Evolutionary conservation across 2,888 invertebrate species (phyloP).

Genomic region (Seira ritae): DNA sequence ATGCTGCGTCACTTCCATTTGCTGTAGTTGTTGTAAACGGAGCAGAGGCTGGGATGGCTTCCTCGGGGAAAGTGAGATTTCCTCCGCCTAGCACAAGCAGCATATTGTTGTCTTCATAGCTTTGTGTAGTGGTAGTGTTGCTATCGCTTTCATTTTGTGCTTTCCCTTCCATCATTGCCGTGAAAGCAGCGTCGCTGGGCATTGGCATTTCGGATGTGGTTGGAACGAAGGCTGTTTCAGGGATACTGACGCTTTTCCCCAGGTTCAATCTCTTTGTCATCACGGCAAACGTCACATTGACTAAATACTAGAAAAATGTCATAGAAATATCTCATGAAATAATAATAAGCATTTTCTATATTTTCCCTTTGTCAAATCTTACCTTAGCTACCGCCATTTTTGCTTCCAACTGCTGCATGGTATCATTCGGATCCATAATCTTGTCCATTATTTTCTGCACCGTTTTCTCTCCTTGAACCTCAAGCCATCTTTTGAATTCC

Average conservation of each 20-base stretch:
- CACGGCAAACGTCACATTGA: slow-evolving; percentile 46
- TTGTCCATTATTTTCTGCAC: slow-evolving; percentile 45
- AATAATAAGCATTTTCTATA: too few species aligned
- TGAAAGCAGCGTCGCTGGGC: not conserved
- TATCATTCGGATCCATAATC: slow-evolving; percentile 39
- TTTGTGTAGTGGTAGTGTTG: not conserved
- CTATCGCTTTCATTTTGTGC: not conserved
- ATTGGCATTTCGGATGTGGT: slow-evolving; percentile 5
- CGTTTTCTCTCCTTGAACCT: slow-evolving; percentile 21
- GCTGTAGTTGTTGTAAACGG: not conserved
- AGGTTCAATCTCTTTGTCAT: slow-evolving; percentile 28
- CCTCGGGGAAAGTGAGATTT: not conserved
- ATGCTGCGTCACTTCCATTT: slow-evolving; percentile 14
- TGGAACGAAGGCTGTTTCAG: slow-evolving; percentile 21
- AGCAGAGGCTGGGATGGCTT: slow-evolving; percentile 24
- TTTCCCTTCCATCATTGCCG: not conserved
- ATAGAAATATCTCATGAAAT: too few species aligned
- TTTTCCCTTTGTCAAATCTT: too few species aligned
- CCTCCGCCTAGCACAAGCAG: not conserved
- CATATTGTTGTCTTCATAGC: not conserved
- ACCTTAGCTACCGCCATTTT: slow-evolving; percentile 54
- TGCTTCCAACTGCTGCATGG: slow-evolving; percentile 28
- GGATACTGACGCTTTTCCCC: slow-evolving; percentile 3
- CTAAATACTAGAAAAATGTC: slow-evolving; percentile 36
- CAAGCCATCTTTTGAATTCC: slow-evolving; percentile 39